Conservation (phyloP, 2,888 invertebrate genomes). For the Zhengitettix transpicula region DNA sequence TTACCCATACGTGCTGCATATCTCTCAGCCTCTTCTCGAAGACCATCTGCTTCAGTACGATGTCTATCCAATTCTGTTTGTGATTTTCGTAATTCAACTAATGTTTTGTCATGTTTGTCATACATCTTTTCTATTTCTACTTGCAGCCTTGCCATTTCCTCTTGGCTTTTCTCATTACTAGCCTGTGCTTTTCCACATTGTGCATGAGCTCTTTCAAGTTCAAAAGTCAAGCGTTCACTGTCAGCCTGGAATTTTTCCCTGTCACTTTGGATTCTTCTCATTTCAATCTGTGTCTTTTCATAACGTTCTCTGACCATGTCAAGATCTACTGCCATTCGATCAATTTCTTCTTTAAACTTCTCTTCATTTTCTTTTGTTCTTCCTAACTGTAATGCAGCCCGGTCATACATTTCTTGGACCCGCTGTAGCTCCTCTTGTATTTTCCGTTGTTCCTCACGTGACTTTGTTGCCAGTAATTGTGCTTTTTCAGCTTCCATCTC, state of each 20-base stretch:
- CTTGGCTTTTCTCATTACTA: conserved; percentile 74
- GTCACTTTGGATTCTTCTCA: conserved; percentile 64
- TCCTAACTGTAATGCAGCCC: conserved; percentile 67
- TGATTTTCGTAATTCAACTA: conserved; percentile 63
- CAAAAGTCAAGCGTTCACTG: conserved; percentile 68
- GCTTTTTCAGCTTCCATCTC: conserved; percentile 77
- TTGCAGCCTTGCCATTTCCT: conserved; percentile 72
- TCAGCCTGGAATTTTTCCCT: conserved; percentile 75
- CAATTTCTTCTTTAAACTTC: conserved; percentile 72
- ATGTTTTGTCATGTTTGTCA: conserved; percentile 75
- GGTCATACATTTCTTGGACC: conserved; percentile 76
- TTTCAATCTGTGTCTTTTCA: conserved; percentile 73
- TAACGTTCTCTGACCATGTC: conserved; percentile 79
- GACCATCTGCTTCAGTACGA: conserved; percentile 53
- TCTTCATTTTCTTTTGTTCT: conserved; percentile 82
- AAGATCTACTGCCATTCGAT: conserved; percentile 57
- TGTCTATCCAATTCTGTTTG: conserved; percentile 59
- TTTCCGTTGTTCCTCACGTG: conserved; percentile 71
- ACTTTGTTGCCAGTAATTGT: conserved; percentile 58
- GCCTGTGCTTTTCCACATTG: conserved; percentile 73
- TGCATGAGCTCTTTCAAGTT: conserved; percentile 71
- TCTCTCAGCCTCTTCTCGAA: conserved; percentile 62
- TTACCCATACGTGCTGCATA: conserved; percentile 55
- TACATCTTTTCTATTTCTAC: conserved; percentile 80
- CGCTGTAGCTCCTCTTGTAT: conserved; percentile 72